Evolutionary conservation across 2,888 invertebrate species (phyloP).

Genomic region (Celastrina argiolus): DNA sequence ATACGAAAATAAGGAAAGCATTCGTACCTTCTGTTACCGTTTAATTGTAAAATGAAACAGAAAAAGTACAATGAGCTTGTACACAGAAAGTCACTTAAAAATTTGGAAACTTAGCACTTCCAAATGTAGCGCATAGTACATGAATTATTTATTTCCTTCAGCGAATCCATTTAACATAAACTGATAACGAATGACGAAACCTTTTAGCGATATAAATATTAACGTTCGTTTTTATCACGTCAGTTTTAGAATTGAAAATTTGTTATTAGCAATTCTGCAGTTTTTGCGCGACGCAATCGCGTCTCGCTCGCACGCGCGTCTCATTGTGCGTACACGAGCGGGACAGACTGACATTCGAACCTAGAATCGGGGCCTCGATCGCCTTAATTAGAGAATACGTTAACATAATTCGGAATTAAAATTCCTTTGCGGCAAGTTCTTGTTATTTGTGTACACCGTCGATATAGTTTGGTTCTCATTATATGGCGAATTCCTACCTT

Average conservation of each 20-base stretch:
- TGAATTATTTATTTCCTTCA: conserved; percentile 17
- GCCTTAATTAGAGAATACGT: conserved; percentile 17
- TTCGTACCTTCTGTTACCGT: neutral
- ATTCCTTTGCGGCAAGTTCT: neutral
- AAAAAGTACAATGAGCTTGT: neutral
- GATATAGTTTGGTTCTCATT: no score
- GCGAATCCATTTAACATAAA: conserved; percentile 14
- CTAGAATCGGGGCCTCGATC: no score
- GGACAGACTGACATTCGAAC: no score
- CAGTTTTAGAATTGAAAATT: conserved; percentile 20
- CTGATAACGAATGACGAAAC: conserved; percentile 18
- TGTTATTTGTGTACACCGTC: neutral
- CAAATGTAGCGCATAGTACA: conserved; percentile 12
- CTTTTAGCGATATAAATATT: conserved; percentile 24
- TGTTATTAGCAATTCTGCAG: conserved; percentile 17
- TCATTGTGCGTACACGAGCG: no score
- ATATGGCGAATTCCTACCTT: no score
- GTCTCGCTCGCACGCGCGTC: no score
- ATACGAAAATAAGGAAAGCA: neutral
- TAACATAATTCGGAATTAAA: neutral
- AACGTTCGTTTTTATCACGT: conserved; percentile 20
- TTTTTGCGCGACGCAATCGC: conserved; percentile 6
- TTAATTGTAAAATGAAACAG: neutral
- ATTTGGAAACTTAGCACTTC: neutral
- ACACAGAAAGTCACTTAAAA: neutral